These are phyloP conservation scores for Mizuhopecten yessoensis DNA, from an alignment of 1,140 invertebrate species.

Conservation along the genomic window DNA sequence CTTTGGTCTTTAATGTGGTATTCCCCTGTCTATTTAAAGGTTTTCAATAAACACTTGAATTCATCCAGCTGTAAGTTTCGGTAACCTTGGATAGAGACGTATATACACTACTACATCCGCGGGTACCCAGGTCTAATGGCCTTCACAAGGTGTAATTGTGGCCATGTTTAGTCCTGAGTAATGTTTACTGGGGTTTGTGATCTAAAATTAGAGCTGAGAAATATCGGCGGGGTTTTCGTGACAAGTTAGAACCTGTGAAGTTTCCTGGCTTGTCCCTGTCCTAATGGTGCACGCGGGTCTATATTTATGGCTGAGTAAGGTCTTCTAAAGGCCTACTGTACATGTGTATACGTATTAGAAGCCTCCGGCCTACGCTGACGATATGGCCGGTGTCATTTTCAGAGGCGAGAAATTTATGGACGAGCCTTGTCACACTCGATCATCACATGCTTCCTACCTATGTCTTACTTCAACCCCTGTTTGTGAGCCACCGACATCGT, in stretches of 20 bases:
- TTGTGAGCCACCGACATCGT: neutral
- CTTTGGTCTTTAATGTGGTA: neutral
- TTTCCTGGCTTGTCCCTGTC: neutral
- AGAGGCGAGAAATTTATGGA: constrained; percentile 14
- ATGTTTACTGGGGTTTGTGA: neutral
- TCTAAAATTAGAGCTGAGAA: neutral
- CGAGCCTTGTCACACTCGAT: constrained; percentile 28
- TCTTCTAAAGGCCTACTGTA: neutral
- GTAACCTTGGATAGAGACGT: no score
- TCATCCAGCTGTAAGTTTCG: no score
- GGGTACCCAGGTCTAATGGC: no score
- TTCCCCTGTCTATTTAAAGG: neutral
- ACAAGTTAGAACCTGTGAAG: neutral
- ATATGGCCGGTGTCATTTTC: constrained; percentile 25
- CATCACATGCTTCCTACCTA: neutral
- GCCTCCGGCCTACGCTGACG: neutral
- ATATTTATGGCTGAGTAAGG: neutral
- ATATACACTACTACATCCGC: no score
- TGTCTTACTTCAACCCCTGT: neutral
- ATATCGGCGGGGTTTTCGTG: constrained; percentile 3
- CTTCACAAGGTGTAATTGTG: neutral
- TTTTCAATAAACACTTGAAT: no score
- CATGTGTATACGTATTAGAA: neutral
- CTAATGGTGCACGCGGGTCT: neutral
- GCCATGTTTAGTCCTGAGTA: neutral